These are phyloP conservation scores for Anas platyrhynchos DNA, from an alignment of 2,113 vertebrate genomes.

Conservation along the genomic window DNA sequence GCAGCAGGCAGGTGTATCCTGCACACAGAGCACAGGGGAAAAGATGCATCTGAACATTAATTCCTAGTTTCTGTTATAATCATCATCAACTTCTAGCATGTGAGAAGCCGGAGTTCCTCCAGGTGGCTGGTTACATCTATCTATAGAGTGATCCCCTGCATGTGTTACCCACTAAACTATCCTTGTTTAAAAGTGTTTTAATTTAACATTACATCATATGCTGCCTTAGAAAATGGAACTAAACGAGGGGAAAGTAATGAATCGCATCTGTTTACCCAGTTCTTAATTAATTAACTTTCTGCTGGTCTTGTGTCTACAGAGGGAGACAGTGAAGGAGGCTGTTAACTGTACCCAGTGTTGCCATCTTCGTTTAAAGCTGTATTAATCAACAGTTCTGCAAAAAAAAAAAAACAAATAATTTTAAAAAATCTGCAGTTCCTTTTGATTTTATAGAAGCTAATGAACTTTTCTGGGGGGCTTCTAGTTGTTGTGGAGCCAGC, in stretches of 20 bases:
- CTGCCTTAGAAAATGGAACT: neutral
- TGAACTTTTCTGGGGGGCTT: neutral
- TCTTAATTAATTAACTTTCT: constrained; percentile 4
- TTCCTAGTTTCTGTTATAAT: neutral
- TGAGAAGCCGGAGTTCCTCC: neutral
- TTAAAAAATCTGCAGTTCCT: accelerated
- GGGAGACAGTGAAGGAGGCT: accelerated
- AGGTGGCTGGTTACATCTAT: neutral
- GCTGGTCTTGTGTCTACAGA: neutral
- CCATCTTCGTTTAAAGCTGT: neutral
- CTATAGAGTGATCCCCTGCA: too few relatives aligned
- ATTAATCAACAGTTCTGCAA: neutral
- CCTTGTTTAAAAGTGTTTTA: neutral
- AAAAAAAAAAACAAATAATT: neutral
- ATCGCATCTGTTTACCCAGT: neutral
- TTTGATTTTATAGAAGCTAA: neutral
- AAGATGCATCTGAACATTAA: neutral
- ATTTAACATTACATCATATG: neutral
- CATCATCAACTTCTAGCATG: neutral
- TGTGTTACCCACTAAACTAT: neutral
- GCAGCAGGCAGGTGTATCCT: neutral
- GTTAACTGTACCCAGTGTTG: neutral
- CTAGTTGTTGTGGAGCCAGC: neutral
- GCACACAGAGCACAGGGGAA: neutral
- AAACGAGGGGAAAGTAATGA: neutral